phyloP scores from a whole-genome alignment of 2,113 vertebrate genomes.

The Vulpes ferrilata region DNA sequence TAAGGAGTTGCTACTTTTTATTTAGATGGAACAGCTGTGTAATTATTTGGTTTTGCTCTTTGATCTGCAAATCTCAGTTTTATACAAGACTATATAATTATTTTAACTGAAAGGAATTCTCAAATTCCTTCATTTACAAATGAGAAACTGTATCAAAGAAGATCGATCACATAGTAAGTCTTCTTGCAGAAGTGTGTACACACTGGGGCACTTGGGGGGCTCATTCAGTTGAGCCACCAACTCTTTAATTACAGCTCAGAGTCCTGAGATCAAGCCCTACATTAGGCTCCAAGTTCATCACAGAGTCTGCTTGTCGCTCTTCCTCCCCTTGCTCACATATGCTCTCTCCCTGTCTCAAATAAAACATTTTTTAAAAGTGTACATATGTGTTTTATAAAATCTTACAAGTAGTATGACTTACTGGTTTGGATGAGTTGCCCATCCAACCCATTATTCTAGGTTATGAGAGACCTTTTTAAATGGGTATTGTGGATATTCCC shows the following conservation, averaged over 20 bases:
- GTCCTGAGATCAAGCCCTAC: not conserved
- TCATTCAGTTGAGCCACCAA: not conserved
- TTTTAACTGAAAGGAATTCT: constrained; percentile 23
- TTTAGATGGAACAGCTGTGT: constrained; percentile 18
- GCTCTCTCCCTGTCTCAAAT: not conserved
- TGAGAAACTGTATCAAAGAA: not conserved
- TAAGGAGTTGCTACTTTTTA: constrained; percentile 15
- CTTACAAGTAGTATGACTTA: not conserved
- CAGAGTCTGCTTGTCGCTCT: not conserved
- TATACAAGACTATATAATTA: constrained; percentile 31
- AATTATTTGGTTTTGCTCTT: constrained; percentile 55
- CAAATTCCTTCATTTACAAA: not conserved
- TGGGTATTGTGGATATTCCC: not conserved
- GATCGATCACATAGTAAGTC: not conserved
- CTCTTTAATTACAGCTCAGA: not conserved
- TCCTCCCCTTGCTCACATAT: not conserved
- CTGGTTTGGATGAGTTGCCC: not conserved
- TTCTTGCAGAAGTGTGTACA: not conserved
- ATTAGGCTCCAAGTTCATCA: not conserved
- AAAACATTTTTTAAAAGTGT: not conserved
- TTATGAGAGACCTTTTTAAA: constrained; percentile 6
- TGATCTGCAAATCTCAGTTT: not conserved
- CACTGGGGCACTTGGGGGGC: not conserved
- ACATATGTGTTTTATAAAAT: not conserved
- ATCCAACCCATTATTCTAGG: not conserved